These are phyloP conservation scores for Hoplodrina ambigua DNA, from an alignment of 2,888 invertebrate genomes.

Conservation along the genomic window DNA sequence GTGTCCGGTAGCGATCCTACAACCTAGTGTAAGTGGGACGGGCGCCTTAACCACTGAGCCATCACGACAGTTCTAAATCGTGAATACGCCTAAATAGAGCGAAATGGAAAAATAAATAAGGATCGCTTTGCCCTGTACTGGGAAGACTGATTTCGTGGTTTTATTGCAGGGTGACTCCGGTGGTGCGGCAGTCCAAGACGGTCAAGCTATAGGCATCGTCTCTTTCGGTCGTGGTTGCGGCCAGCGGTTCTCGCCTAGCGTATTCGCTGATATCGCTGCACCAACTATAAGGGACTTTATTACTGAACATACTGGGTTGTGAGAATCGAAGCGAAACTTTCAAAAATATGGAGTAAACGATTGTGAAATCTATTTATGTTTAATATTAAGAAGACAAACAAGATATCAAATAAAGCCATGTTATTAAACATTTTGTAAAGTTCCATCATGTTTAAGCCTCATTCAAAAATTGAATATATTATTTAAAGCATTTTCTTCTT, in stretches of 20 bases:
- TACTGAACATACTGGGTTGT: constrained; percentile 74
- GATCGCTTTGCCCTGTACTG: too few species aligned
- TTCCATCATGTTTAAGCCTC: too few species aligned
- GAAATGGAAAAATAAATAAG: too few species aligned
- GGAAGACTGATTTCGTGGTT: background rate
- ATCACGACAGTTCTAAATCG: too few species aligned
- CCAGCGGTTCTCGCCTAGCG: constrained; percentile 76
- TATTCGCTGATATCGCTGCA: constrained; percentile 79
- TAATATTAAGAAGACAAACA: background rate
- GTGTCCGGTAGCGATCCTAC: too few species aligned
- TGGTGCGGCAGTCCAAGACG: constrained; percentile 79
- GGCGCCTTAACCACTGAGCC: too few species aligned
- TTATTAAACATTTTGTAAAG: too few species aligned
- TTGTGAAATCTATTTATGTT: constrained; percentile 35
- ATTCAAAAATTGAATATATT: constrained; percentile 1
- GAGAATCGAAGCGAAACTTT: constrained; percentile 5
- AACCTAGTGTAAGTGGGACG: too few species aligned
- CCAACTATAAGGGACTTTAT: constrained; percentile 78
- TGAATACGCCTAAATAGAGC: too few species aligned
- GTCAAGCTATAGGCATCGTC: constrained; percentile 78
- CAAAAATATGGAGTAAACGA: background rate
- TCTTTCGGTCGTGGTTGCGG: constrained; percentile 83
- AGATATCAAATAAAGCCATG: background rate
- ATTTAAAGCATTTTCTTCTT: background rate
- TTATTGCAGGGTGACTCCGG: constrained; percentile 74